Base-by-base conservation (phyloP, 2,113 vertebrate genomes). In the Camelus bactrianus region DNA sequence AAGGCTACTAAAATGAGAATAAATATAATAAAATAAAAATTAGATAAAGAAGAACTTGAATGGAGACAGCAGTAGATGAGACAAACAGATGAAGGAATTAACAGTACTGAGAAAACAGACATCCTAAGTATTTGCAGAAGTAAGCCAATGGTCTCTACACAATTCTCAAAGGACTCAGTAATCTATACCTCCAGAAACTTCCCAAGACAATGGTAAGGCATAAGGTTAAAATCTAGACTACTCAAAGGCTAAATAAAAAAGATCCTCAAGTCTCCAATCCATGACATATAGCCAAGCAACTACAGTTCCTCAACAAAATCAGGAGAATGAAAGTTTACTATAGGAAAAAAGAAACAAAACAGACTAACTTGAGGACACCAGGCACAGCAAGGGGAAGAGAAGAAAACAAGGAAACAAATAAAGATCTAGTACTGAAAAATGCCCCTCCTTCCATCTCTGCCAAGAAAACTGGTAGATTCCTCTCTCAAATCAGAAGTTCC, bases 1-100 rank as follows among this genome's bases (percentile, higher is more conserved):
- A 76, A 97, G 42, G 15, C 26, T 10, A 72, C 22, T 84, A 58
- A 96, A 93, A 58, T 54, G 13, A 91, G 20, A 89, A 81, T 60
- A 62, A 84, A 89, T n/a, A 38, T 80, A 73, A 81, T 30, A 42
- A 91, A 73, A 77, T 22, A 65, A 50, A 50, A 35, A 84, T 67
- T 54, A 54, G 15, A 73, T 54, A 80, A 93, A 85, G 65, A 83
- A 30, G 42, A 70, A 69, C 19, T 26, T 91, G n/a, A 89, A n/a
- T 89, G 54, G 56, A 56, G 19, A 52, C 3, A 67, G 80, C 24
- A 85, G 17, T 72, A 89, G 69, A 60, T 67, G 48, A 87, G 28
- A 58, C 56, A 85, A 72, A 79, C 5, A 83, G 17, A 93, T 5
- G 15, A 75, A 24, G 0, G 70, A 80, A 79, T 2, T 46, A 48